These are phyloP conservation scores for Stichopus horrens DNA, from an alignment of 53 echinoderm and acorn worm species.

Conservation along the genomic window DNA sequence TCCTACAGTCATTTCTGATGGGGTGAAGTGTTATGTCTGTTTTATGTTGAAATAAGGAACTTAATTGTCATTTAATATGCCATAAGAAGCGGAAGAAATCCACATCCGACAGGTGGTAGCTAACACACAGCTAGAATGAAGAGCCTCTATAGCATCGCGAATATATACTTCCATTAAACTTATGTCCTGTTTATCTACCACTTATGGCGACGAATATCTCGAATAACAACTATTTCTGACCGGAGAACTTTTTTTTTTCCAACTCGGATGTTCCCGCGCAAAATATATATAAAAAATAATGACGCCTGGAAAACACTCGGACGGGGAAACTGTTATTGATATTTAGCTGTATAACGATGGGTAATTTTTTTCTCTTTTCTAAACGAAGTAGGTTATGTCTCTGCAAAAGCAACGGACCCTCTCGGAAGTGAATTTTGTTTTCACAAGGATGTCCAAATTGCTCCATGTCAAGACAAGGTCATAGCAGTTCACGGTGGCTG, in stretches of 20 bases:
- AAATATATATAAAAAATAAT: neutral
- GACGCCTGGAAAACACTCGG: slow-evolving; percentile 32
- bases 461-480: neutral
- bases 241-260: neutral
- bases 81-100: slow-evolving; percentile 33
- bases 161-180: slow-evolving; percentile 13
- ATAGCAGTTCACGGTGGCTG: neutral
- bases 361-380: neutral
- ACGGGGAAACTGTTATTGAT: slow-evolving; percentile 39
- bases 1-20: slow-evolving; percentile 11
- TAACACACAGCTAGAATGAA: neutral
- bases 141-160: neutral
- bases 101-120: slow-evolving; percentile 41
- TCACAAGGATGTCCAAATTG: neutral
- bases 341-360: slow-evolving; percentile 34
- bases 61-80: slow-evolving; percentile 40
- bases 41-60: slow-evolving; percentile 42
- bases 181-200: slow-evolving; percentile 42
- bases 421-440: slow-evolving; percentile 24
- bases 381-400: slow-evolving; percentile 14
- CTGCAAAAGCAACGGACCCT: slow-evolving; percentile 21
- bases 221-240: slow-evolving; percentile 9
- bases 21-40: slow-evolving; percentile 40
- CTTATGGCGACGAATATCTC: slow-evolving; percentile 34
- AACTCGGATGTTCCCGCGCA: slow-evolving; percentile 25